Percentiles rank a stretch among this genome's conserved stretches.
Evolutionary conservation across 2,888 invertebrate species (phyloP).

Genomic region (Petrolisthes cinctipes): DNA sequence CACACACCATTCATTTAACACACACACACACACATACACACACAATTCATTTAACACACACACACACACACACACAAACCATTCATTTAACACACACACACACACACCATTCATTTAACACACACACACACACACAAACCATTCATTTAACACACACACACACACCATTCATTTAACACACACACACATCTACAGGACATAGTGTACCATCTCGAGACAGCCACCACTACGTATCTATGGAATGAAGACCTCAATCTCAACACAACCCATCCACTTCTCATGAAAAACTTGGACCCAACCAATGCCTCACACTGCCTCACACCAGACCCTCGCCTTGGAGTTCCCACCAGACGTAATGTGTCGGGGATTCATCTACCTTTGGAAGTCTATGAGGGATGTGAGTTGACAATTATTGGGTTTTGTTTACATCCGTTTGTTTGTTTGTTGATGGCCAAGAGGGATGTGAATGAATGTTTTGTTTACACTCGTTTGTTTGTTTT

Average conservation of each 20-base stretch:
- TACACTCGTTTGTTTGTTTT: no score
- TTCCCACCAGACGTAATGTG: conserved; percentile 23
- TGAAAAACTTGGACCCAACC: conserved; percentile 44
- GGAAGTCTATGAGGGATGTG: conserved; percentile 57
- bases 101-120: not conserved
- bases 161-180: no score
- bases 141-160: no score
- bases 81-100: not conserved
- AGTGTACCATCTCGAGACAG: conserved; percentile 39
- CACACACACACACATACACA: no score
- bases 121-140: no score
- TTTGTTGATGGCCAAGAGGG: no score
- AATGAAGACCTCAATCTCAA: conserved; percentile 43
- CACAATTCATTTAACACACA: not conserved
- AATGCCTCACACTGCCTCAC: conserved; percentile 15
- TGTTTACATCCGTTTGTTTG: no score
- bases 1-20: no score
- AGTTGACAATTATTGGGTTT: conserved; percentile 22
- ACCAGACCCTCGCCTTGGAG: conserved; percentile 33
- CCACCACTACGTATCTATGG: conserved; percentile 34
- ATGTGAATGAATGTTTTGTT: no score
- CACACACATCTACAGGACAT: conserved; percentile 29
- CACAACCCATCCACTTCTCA: conserved; percentile 45
- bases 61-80: not conserved
- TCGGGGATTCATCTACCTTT: conserved; percentile 51